Percentiles rank a stretch among this genome's conserved stretches.
These are phyloP conservation scores for Galendromus occidentalis DNA, from an alignment of 1,140 invertebrate genomes.

Conservation along the genomic window DNA sequence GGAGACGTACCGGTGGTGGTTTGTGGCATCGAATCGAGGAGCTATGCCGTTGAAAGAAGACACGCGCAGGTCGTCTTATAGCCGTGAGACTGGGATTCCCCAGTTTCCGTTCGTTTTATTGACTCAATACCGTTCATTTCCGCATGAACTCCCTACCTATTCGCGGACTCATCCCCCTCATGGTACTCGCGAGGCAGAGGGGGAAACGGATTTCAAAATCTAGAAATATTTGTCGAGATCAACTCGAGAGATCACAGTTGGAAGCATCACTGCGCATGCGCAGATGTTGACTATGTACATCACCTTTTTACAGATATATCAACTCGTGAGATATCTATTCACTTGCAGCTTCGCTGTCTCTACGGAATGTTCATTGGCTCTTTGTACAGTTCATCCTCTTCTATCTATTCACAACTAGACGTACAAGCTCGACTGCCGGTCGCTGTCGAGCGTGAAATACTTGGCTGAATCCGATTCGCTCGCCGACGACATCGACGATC, in stretches of 20 bases:
- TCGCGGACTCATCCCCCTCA: too few relatives aligned
- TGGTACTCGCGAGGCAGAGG: too few relatives aligned
- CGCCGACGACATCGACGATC: neutral
- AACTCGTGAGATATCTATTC: neutral
- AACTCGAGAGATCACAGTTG: conserved; percentile 7
- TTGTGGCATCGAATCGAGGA: too few relatives aligned
- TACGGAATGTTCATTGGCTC: neutral
- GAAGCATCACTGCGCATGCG: neutral
- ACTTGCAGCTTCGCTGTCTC: neutral
- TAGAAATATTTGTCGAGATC: neutral
- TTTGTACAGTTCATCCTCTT: neutral
- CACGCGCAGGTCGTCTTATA: too few relatives aligned
- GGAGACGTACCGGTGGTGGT: too few relatives aligned
- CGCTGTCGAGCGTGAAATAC: conserved; percentile 4
- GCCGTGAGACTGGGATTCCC: too few relatives aligned
- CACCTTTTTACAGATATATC: neutral
- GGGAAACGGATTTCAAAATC: too few relatives aligned
- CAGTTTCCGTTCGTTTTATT: too few relatives aligned
- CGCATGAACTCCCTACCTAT: too few relatives aligned
- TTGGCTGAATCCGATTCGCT: conserved; percentile 1
- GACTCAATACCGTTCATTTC: too few relatives aligned
- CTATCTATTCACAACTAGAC: neutral
- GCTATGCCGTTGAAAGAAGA: too few relatives aligned
- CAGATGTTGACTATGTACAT: neutral
- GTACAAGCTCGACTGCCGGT: conserved; percentile 1